These are phyloP conservation scores for Urocynchramus pylzowi DNA, from an alignment of 2,113 vertebrate species.

Conservation along the genomic window DNA sequence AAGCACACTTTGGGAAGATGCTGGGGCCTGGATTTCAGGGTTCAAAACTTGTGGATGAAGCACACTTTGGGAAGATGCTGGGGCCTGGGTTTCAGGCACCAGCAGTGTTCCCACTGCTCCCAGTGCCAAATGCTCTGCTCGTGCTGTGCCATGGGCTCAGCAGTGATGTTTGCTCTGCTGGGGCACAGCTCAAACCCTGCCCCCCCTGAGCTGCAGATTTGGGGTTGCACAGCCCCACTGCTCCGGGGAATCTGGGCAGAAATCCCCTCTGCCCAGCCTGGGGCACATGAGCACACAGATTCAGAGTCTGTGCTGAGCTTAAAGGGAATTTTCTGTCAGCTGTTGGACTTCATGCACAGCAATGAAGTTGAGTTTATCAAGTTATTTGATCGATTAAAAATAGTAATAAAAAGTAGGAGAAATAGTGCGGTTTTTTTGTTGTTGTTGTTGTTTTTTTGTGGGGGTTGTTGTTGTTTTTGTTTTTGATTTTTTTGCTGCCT, in stretches of 20 bases:
- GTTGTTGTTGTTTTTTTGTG: background rate
- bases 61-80: background rate
- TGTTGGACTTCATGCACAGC: accelerated
- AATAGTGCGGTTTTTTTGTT: accelerated
- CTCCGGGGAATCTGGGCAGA: accelerated
- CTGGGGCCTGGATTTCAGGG: background rate
- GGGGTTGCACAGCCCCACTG: background rate
- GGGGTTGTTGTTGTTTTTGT: accelerated
- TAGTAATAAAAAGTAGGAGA: background rate
- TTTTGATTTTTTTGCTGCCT: accelerated
- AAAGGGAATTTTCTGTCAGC: accelerated
- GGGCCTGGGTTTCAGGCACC: background rate
- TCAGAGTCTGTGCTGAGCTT: background rate
- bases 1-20: accelerated
- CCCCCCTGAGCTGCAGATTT: background rate
- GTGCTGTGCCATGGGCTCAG: accelerated
- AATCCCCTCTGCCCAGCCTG: background rate
- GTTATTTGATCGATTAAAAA: background rate
- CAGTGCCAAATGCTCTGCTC: background rate
- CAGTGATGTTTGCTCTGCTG: background rate
- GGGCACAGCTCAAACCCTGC: background rate
- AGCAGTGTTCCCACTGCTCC: background rate
- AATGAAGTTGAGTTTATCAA: background rate
- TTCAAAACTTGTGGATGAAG: background rate
- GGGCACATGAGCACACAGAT: accelerated